Percentiles rank a stretch among this genome's conserved stretches.
Evolutionary conservation across 2,888 invertebrate genomes (phyloP).

Genomic region (Smittia sp.): DNA sequence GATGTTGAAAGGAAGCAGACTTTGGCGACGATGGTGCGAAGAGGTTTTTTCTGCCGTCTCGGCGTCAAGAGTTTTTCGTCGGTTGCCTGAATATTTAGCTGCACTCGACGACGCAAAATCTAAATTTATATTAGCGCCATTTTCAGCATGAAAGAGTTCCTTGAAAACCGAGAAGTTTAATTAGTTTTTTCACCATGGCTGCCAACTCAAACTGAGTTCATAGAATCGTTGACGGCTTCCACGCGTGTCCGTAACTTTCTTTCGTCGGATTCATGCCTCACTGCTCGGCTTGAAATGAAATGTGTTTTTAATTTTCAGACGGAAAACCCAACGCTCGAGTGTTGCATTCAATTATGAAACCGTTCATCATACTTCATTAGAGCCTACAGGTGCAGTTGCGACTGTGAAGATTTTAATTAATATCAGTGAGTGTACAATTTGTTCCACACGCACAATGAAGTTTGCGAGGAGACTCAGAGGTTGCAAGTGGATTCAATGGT

Average conservation of each 20-base stretch:
- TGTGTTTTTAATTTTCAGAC: slow-evolving; percentile 28
- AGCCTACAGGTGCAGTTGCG: too few species aligned
- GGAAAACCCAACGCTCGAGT: background rate
- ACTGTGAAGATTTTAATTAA: too few species aligned
- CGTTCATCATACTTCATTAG: background rate
- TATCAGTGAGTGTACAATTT: too few species aligned
- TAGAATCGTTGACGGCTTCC: background rate
- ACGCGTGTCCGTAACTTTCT: background rate
- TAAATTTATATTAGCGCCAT: too few species aligned
- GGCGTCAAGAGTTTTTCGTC: background rate
- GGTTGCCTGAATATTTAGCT: too few species aligned
- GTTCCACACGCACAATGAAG: too few species aligned
- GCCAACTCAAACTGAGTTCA: background rate
- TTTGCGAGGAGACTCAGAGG: too few species aligned
- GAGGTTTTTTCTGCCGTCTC: background rate
- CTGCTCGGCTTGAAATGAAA: slow-evolving; percentile 13
- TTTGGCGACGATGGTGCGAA: slow-evolving; percentile 14
- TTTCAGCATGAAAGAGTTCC: too few species aligned
- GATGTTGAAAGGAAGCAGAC: background rate
- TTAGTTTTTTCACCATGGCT: too few species aligned
- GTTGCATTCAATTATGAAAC: background rate
- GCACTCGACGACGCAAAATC: too few species aligned
- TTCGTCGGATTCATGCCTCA: slow-evolving; percentile 31
- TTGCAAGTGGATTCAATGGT: too few species aligned
- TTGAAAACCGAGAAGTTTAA: too few species aligned